Evolutionary conservation across 2,113 vertebrate genomes (phyloP).

Genomic region (Perccottus glenii): DNA sequence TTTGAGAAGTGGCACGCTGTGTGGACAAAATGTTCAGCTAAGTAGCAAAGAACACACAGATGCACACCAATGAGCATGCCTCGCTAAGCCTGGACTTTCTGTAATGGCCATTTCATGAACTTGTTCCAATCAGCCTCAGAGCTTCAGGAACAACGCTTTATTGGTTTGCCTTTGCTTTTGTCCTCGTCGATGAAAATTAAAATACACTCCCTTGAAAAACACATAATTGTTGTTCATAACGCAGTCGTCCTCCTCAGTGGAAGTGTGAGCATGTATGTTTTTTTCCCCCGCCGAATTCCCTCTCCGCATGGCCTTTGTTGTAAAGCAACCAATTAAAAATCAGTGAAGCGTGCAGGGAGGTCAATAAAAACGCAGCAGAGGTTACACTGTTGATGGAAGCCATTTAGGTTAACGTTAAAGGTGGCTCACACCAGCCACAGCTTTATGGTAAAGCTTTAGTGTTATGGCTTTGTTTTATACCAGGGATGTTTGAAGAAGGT

Average conservation of each 20-base stretch:
- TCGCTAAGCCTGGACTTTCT: constrained; percentile 14
- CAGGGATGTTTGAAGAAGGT: constrained; percentile 5
- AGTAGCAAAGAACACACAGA: constrained; percentile 28
- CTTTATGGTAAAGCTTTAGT: neutral
- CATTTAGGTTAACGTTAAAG: neutral
- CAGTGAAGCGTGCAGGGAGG: constrained; percentile 14
- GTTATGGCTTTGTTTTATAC: neutral
- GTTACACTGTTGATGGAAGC: constrained; percentile 1
- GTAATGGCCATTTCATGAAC: constrained; percentile 43
- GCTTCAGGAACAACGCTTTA: constrained; percentile 14
- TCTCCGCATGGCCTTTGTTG: constrained; percentile 24
- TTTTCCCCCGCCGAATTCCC: constrained; percentile 6
- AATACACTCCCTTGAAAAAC: constrained; percentile 8
- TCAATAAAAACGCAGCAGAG: constrained; percentile 18
- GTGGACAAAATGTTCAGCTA: constrained; percentile 36
- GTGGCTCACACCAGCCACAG: neutral
- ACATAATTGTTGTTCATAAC: constrained; percentile 21
- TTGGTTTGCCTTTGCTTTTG: constrained; percentile 12
- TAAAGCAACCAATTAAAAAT: constrained; percentile 41
- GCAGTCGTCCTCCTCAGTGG: constrained; percentile 13
- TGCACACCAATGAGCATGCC: constrained; percentile 36
- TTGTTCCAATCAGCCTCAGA: constrained; percentile 17
- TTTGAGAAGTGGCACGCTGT: constrained; percentile 37
- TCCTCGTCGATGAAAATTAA: constrained; percentile 20
- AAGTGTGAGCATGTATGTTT: neutral